Base-by-base conservation (phyloP, 2,113 vertebrate genomes). In the Nesogale talazaci region DNA sequence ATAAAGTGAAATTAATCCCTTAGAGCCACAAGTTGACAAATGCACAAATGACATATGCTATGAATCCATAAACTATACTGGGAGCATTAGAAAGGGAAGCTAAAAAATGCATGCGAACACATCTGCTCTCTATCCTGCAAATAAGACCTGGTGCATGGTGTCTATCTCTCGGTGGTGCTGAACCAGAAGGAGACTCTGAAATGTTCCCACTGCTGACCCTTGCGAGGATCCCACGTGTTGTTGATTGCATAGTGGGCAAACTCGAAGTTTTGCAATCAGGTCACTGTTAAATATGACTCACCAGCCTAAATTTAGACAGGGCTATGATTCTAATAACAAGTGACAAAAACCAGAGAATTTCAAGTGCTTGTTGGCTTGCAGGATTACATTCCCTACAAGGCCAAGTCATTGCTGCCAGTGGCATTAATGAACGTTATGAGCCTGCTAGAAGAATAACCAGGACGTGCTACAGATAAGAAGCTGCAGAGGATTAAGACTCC, bases 1-100 rank as follows among this genome's bases (percentile, higher is more conserved):
- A 95, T 96, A 95, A 97, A 72, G 80, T 89, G 83, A 97, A 95
- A 96, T 95, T 94, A 97, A 97, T 95, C 94, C 96, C 93, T 96
- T 69, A 90, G 95, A 94, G 86, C 3, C 74, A 36, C 90, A 97
- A 94, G 22, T 1, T 96, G 78, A 96, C 88, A 94, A 89, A 92
- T 1, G 1, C 89, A 11, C 46, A 52, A 52, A 52, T 52, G 46
- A 52, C 46, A 95, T 84, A 86, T 69, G 85, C 83, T 80, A 92
- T 85, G 72, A 89, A 95, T 81, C 34, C 81, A 91, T 83, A 12
- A 3, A 89, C 92, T 85, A 31, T 38, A 72, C 31, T 93, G 70
- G 2, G 72, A 76, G 89, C 89, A 88, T 93, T 94, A 92, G 72
- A 78, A 89, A 80, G 83, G 11, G 36, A 92, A 96, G 96, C 86